phyloP scores from a whole-genome alignment of 2,113 vertebrate genomes.

The Bubo scandiacus region DNA sequence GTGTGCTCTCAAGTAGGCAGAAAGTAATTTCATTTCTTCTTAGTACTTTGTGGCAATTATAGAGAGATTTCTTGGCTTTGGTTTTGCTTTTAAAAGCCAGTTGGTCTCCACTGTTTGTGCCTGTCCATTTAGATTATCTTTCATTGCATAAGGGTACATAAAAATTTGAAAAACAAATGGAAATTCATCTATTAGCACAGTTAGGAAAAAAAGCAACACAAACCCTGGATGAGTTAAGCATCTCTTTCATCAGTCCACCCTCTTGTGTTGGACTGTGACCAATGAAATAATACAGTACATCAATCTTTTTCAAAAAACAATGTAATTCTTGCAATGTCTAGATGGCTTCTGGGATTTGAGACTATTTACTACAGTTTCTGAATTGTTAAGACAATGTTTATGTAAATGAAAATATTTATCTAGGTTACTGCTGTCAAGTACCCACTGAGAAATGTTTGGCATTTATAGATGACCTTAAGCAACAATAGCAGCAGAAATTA shows the following conservation, averaged over 20 bases:
- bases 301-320: slow-evolving; percentile 30
- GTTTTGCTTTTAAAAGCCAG: neutral
- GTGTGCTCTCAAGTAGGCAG: neutral
- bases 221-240: slow-evolving; percentile 4
- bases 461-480: slow-evolving; percentile 43
- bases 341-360: slow-evolving; percentile 60
- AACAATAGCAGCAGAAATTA: slow-evolving; percentile 48
- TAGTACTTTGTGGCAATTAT: neutral
- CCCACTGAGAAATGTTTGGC: slow-evolving; percentile 32
- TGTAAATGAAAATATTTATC: slow-evolving; percentile 66
- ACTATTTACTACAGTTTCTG: slow-evolving; percentile 58
- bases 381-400: slow-evolving; percentile 57
- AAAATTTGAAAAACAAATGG: slow-evolving; percentile 36
- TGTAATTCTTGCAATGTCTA: slow-evolving; percentile 25
- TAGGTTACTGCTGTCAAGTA: slow-evolving; percentile 55
- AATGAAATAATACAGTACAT: slow-evolving; percentile 16
- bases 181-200: slow-evolving; percentile 5
- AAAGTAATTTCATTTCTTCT: neutral
- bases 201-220: neutral
- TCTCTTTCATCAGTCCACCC: slow-evolving; percentile 31
- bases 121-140: slow-evolving; percentile 43
- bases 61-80: neutral
- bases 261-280: slow-evolving; percentile 4
- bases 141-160: slow-evolving; percentile 17
- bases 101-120: neutral